phyloP scores from a whole-genome alignment of 2,888 invertebrate genomes.

The Linnaemya tessellans region DNA sequence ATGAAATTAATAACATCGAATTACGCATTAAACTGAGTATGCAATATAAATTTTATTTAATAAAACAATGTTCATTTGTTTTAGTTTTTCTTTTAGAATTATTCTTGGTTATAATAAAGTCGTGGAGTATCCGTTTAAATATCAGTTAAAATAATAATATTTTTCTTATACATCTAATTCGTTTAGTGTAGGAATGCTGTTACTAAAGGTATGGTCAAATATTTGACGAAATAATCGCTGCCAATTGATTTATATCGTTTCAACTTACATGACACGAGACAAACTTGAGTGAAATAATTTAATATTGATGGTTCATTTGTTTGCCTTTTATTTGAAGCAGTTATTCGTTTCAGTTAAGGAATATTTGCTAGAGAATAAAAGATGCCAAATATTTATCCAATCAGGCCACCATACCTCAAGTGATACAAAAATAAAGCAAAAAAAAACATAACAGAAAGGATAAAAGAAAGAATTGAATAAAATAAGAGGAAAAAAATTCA shows the following conservation, averaged over 20 bases:
- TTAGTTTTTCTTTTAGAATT: constrained; percentile 6
- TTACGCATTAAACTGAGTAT: background rate
- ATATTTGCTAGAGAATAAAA: too few relatives aligned
- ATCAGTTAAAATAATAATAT: constrained; percentile 6
- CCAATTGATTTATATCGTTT: too few relatives aligned
- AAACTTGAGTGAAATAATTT: too few relatives aligned
- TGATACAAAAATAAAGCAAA: background rate
- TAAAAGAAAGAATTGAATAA: background rate
- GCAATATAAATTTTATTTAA: constrained; percentile 42
- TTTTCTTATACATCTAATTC: background rate
- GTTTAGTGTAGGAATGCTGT: constrained; percentile 2
- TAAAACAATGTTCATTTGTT: constrained; percentile 17
- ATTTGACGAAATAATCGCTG: background rate
- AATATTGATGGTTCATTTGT: too few relatives aligned
- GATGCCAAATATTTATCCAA: background rate
- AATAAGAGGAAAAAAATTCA: background rate
- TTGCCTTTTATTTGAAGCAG: too few relatives aligned
- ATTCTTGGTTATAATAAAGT: constrained; percentile 15
- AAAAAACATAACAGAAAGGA: background rate
- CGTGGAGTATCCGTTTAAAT: constrained; percentile 8
- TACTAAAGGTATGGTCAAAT: background rate
- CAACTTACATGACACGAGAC: too few relatives aligned
- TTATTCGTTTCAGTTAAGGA: too few relatives aligned
- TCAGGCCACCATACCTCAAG: background rate
- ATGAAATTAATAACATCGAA: background rate